These are phyloP conservation scores for Brachyptera risi DNA, from an alignment of 2,888 invertebrate species.

Conservation along the genomic window DNA sequence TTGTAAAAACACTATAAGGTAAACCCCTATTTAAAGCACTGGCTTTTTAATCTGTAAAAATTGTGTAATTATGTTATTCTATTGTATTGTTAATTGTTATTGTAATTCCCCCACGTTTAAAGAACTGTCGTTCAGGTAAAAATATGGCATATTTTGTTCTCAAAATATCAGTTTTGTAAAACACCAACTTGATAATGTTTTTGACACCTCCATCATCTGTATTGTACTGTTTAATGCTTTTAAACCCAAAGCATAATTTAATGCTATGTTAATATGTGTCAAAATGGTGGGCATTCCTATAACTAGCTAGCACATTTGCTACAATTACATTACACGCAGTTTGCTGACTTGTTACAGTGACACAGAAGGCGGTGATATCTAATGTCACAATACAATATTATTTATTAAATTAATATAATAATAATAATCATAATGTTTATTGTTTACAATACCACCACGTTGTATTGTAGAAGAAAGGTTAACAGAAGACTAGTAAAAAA, in stretches of 20 bases:
- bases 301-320: no score
- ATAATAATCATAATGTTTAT: background rate
- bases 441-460: constrained; percentile 1
- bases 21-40: background rate
- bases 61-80: background rate
- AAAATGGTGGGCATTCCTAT: no score
- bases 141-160: background rate
- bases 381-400: constrained; percentile 9
- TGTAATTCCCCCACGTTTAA: background rate
- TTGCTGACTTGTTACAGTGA: no score
- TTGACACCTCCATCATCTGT: no score
- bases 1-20: no score
- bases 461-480: constrained; percentile 12
- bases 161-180: no score
- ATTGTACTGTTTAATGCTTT: no score
- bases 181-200: background rate
- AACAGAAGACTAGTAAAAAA: background rate
- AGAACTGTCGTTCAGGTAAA: background rate
- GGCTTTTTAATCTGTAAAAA: background rate
- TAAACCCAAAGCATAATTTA: no score
- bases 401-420: background rate
- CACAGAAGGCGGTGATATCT: constrained; percentile 8
- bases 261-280: no score
- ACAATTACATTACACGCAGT: no score
- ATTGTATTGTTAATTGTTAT: background rate